Percentiles rank a stretch among this genome's conserved stretches.
Evolutionary conservation across 2,113 vertebrate genomes (phyloP).

Genomic region (Tor tambroides): DNA sequence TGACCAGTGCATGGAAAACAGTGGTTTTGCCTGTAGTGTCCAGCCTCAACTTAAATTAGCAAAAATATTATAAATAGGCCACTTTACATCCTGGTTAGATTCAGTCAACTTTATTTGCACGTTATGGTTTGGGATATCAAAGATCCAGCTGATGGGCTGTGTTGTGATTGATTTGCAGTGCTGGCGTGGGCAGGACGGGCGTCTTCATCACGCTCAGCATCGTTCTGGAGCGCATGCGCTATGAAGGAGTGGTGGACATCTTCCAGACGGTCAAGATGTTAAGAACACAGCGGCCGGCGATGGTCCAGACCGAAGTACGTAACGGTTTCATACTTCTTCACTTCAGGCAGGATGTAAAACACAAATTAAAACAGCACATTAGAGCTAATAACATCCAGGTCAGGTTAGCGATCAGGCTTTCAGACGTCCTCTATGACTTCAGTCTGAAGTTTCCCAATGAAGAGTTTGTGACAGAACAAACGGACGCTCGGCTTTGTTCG

Average conservation of each 20-base stretch:
- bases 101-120: not conserved
- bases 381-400: not conserved
- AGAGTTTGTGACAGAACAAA: not conserved
- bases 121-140: not conserved
- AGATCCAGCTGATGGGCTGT: not conserved
- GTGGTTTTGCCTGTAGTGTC: not conserved
- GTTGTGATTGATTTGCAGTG: constrained; percentile 71
- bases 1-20: not conserved
- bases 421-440: not conserved
- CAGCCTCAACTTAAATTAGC: not conserved
- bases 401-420: not conserved
- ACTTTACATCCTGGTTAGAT: not conserved
- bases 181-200: constrained; percentile 97
- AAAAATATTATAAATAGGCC: not conserved
- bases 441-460: not conserved
- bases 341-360: not conserved
- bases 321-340: not conserved
- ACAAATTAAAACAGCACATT: not conserved
- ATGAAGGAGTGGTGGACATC: constrained; percentile 99
- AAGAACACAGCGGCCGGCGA: constrained; percentile 96
- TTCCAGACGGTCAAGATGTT: constrained; percentile 99
- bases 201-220: constrained; percentile 99
- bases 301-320: constrained; percentile 99
- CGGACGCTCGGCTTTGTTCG: not conserved
- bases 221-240: constrained; percentile 98